Base-by-base conservation (phyloP, 2,888 invertebrate species). In the Folsomia candida region DNA sequence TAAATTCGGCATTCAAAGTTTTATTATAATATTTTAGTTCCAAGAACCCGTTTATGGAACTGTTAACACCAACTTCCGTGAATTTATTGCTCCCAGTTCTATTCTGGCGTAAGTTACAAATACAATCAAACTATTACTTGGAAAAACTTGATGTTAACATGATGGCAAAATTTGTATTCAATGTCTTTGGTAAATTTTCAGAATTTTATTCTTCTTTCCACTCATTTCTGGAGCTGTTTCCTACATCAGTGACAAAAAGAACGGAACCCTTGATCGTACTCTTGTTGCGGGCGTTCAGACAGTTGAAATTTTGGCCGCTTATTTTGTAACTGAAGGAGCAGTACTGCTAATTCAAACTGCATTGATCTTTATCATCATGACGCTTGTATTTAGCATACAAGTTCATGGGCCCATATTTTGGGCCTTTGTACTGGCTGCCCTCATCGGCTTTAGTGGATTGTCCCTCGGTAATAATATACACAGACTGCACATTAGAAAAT, bases 61-160 rank as follows among this genome's bases (percentile, higher is more conserved):
- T 3, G 71, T 71, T 1, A 73, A 73, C 29, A 73, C 73, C 20
- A 71, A 70, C 37, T 73, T 73, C 67, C 58, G 70, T n/a, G 94
- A 96, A 83, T 97, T 96, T 84, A 95, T 96, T 69, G 95, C 96
- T 20, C 96, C 96, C 57, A 96, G 96, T 79, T 93, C 96, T 76
- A 94, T 96, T 37, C 28, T 76, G 58, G 76, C 71, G 73, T 75
- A 71, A 64, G 65, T 66, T 62, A 9, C 25, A 57, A 24, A 24
- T 22, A 24, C 18, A 20, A 24, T 25, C 20, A 57, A 57, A 57
- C 22, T 57, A 18, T 57, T 57, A 57, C 22, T 20, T 18, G 20
- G 14, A 6, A 57, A 11, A 6, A 6, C 57, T n/a, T 57, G 20
- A 6, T 22, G 57, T n/a, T 57, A 22, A 22, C 14, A 57, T 57